Conservation (phyloP, 1,140 invertebrate genomes). For the Harlomillsia oculata region DNA sequence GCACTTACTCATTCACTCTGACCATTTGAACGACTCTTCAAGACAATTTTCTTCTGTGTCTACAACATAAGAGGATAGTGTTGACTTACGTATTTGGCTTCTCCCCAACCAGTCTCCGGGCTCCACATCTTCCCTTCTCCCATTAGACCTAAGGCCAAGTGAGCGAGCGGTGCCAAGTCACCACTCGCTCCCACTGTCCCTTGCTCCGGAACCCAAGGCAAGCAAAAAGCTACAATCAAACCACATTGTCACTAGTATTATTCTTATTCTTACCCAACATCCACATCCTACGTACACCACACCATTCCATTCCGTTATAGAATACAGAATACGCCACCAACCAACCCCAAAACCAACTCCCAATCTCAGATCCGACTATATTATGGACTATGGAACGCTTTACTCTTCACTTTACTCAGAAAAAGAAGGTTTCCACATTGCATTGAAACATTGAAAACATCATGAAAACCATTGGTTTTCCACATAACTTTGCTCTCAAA, state of each 20-base stretch:
- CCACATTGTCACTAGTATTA: too few species aligned
- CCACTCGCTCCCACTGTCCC: slow-evolving; percentile 59
- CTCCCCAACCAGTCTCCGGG: slow-evolving; percentile 58
- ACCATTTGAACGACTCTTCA: background rate
- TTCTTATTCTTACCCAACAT: too few species aligned
- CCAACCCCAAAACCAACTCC: too few species aligned
- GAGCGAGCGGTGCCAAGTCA: slow-evolving; percentile 60
- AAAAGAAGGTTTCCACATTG: too few species aligned
- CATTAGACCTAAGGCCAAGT: slow-evolving; percentile 55
- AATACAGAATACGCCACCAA: background rate
- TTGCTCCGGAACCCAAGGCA: slow-evolving; percentile 65
- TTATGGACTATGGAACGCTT: too few species aligned
- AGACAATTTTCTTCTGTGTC: background rate
- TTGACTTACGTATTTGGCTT: slow-evolving; percentile 53
- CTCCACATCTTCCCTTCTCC: slow-evolving; percentile 74
- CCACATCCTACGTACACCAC: too few species aligned
- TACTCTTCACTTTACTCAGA: too few species aligned
- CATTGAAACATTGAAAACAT: too few species aligned
- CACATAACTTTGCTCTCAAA: too few species aligned
- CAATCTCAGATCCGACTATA: too few species aligned
- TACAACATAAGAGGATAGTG: too few species aligned
- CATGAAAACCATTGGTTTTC: too few species aligned
- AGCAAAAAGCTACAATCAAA: slow-evolving; percentile 49
- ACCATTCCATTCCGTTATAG: background rate
- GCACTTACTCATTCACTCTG: slow-evolving; percentile 4